Evolutionary conservation across 1,140 invertebrate species (phyloP).

Genomic region (Psilanteris sp.): DNA sequence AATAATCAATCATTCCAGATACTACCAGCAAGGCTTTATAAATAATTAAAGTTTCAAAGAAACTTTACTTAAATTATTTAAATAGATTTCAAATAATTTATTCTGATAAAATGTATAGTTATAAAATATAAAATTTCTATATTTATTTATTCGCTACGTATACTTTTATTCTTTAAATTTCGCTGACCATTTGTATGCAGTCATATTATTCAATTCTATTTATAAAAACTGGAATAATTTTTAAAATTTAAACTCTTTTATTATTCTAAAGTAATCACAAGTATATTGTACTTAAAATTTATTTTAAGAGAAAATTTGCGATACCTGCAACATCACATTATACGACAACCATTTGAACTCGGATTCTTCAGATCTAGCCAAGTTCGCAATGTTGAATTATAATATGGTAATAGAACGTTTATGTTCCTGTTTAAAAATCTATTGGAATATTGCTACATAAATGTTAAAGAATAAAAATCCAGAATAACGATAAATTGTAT

Average conservation of each 20-base stretch:
- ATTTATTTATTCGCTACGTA: too few relatives aligned
- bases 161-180: too few relatives aligned
- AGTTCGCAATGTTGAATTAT: slow-evolving; percentile 44
- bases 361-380: slow-evolving; percentile 34
- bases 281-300: slow-evolving; percentile 39
- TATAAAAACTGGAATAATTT: too few relatives aligned
- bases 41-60: too few relatives aligned
- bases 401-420: slow-evolving; percentile 48
- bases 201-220: too few relatives aligned
- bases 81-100: too few relatives aligned
- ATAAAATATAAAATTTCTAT: too few relatives aligned
- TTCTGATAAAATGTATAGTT: too few relatives aligned
- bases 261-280: slow-evolving; percentile 22
- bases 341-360: slow-evolving; percentile 31
- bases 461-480: slow-evolving; percentile 13
- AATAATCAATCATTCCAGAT: too few relatives aligned
- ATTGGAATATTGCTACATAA: slow-evolving; percentile 9
- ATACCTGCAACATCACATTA: slow-evolving; percentile 31
- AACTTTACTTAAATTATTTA: too few relatives aligned
- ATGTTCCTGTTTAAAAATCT: slow-evolving; percentile 21
- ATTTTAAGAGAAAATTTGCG: slow-evolving; percentile 30
- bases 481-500: slow-evolving; percentile 4
- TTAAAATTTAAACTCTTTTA: slow-evolving; percentile 41
- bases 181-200: too few relatives aligned
- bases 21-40: too few relatives aligned